phyloP scores from a whole-genome alignment of 2,888 invertebrate genomes.

The Psylliodes chrysocephalus region DNA sequence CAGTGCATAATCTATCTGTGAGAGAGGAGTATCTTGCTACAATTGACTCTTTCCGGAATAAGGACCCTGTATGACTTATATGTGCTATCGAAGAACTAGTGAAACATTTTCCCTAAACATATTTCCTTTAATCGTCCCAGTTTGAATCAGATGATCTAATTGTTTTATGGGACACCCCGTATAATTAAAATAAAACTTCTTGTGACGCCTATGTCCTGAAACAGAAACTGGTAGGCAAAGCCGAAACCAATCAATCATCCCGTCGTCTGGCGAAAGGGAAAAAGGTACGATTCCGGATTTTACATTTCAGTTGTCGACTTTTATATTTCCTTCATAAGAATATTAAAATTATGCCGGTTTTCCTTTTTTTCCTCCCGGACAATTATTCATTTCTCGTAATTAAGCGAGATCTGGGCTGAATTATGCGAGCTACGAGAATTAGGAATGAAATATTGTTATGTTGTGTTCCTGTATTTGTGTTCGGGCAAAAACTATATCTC shows the following conservation, averaged over 20 bases:
- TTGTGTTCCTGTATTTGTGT: conserved; percentile 21
- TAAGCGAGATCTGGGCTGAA: conserved; percentile 47
- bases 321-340: conserved; percentile 25
- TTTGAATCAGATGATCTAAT: too few species aligned
- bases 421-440: conserved; percentile 41
- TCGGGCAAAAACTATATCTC: conserved; percentile 27
- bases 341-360: conserved; percentile 27
- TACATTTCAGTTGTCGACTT: conserved; percentile 30
- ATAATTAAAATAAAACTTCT: background rate
- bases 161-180: too few species aligned
- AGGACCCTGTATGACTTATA: too few species aligned
- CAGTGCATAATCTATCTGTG: too few species aligned
- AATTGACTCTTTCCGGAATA: too few species aligned
- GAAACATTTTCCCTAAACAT: too few species aligned
- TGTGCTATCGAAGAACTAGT: too few species aligned
- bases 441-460: conserved; percentile 24
- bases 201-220: background rate
- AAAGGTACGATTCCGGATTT: conserved; percentile 31
- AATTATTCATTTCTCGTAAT: conserved; percentile 54
- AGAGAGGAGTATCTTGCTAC: too few species aligned
- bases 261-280: conserved; percentile 17
- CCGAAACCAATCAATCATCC: conserved; percentile 26
- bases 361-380: conserved; percentile 39
- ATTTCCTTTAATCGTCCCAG: too few species aligned
- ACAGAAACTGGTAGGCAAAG: conserved; percentile 3